phyloP scores from a whole-genome alignment of 2,888 invertebrate genomes.

The Megastigmus dorsalis region DNA sequence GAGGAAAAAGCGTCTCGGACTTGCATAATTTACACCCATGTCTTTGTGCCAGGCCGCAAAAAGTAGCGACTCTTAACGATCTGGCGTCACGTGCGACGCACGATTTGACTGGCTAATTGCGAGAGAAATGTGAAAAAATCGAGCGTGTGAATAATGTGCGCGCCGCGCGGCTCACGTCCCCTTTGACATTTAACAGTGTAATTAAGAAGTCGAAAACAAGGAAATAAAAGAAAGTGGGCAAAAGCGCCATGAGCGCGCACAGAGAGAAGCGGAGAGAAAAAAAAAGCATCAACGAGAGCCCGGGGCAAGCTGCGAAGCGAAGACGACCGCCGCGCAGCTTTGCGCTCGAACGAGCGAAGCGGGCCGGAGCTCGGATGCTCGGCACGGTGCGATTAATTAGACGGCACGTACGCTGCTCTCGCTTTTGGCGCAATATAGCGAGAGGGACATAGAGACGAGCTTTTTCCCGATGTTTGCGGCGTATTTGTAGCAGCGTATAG shows the following conservation, averaged over 20 bases:
- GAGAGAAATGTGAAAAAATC: conserved; percentile 19
- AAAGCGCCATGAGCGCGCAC: conserved; percentile 41
- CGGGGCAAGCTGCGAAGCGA: neutral
- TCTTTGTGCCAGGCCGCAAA: neutral
- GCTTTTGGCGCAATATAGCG: conserved; percentile 22
- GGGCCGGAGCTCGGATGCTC: conserved; percentile 55
- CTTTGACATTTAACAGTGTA: conserved; percentile 39
- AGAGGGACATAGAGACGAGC: conserved; percentile 40
- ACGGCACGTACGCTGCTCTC: conserved; percentile 60
- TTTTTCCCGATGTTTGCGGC: conserved; percentile 66
- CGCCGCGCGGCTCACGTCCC: neutral
- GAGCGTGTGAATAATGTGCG: conserved; percentile 13
- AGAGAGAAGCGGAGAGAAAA: neutral
- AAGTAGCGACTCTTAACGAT: conserved; percentile 21
- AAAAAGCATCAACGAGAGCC: neutral
- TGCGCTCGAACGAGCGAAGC: conserved; percentile 31
- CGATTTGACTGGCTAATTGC: conserved; percentile 26
- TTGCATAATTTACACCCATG: conserved; percentile 5
- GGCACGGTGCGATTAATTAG: conserved; percentile 68
- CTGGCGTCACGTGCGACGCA: conserved; percentile 11
- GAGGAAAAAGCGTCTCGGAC: conserved; percentile 1
- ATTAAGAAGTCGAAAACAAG: conserved; percentile 44
- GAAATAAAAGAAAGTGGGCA: conserved; percentile 40
- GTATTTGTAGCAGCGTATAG: conserved; percentile 64
- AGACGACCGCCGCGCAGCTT: neutral